Evolutionary conservation across 2,888 invertebrate genomes (phyloP).

Genomic region (Eupsilia transversa): DNA sequence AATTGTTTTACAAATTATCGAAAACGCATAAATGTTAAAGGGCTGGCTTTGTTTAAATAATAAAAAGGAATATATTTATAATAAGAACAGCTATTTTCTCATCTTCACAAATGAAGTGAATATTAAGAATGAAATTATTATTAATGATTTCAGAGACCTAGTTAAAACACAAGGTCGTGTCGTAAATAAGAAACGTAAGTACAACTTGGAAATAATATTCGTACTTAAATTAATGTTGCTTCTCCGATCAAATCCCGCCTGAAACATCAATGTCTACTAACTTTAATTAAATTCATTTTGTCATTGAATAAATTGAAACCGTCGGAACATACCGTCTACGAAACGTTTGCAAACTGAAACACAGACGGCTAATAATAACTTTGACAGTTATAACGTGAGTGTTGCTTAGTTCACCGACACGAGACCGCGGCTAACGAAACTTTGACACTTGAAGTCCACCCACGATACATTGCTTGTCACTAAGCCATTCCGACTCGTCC

Average conservation of each 20-base stretch:
- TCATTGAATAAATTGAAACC: conserved; percentile 73
- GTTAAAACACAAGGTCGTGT: conserved; percentile 18
- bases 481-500: conserved; percentile 59
- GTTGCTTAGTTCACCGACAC: conserved; percentile 75
- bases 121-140: conserved; percentile 36
- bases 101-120: conserved; percentile 17
- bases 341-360: conserved; percentile 75
- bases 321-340: conserved; percentile 52
- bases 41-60: conserved; percentile 1
- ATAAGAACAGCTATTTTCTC: neutral
- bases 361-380: conserved; percentile 81
- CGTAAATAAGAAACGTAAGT: conserved; percentile 53
- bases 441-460: conserved; percentile 82
- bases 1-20: neutral
- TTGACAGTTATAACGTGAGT: conserved; percentile 83
- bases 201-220: conserved; percentile 45
- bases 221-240: conserved; percentile 64
- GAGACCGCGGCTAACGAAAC: conserved; percentile 76
- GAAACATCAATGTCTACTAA: conserved; percentile 74
- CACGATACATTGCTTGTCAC: conserved; percentile 78
- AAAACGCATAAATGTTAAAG: conserved; percentile 1
- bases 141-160: conserved; percentile 21
- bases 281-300: conserved; percentile 80
- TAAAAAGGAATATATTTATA: neutral
- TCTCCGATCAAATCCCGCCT: conserved; percentile 68